These are phyloP conservation scores for Eonycteris spelaea DNA, from an alignment of 2,113 vertebrate species.

Conservation along the genomic window DNA sequence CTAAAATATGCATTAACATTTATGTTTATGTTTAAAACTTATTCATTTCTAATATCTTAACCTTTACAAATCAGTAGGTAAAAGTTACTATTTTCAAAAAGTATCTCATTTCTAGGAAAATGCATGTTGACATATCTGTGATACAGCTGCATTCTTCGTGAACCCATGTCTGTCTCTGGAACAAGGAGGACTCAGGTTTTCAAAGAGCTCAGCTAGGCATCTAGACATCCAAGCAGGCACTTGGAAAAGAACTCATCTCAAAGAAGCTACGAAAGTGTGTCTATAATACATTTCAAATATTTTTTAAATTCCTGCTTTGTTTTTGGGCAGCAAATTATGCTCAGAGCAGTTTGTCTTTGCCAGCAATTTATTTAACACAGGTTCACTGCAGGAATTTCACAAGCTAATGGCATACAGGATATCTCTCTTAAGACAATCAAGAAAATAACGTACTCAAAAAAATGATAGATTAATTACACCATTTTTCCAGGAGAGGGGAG, in stretches of 20 bases:
- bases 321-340: not conserved
- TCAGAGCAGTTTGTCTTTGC: not conserved
- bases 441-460: not conserved
- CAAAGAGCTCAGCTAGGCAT: not conserved
- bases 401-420: not conserved
- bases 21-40: not conserved
- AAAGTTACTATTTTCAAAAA: not conserved
- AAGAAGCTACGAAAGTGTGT: not conserved
- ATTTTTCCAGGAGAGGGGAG: not conserved
- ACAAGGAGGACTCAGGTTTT: not conserved
- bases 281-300: not conserved
- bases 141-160: not conserved
- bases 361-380: not conserved
- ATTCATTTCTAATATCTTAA: not conserved
- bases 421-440: not conserved
- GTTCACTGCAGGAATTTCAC: not conserved
- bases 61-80: not conserved
- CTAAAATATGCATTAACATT: not conserved
- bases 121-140: not conserved
- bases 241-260: slow-evolving; percentile 15
- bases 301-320: not conserved
- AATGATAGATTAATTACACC: not conserved
- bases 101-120: not conserved
- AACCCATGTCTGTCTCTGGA: not conserved
- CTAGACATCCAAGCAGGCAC: not conserved